Evolutionary conservation across 2,113 vertebrate genomes (phyloP), one percentile per base, ranked within the genome.

Genomic region (Crypturellus undulatus): DNA sequence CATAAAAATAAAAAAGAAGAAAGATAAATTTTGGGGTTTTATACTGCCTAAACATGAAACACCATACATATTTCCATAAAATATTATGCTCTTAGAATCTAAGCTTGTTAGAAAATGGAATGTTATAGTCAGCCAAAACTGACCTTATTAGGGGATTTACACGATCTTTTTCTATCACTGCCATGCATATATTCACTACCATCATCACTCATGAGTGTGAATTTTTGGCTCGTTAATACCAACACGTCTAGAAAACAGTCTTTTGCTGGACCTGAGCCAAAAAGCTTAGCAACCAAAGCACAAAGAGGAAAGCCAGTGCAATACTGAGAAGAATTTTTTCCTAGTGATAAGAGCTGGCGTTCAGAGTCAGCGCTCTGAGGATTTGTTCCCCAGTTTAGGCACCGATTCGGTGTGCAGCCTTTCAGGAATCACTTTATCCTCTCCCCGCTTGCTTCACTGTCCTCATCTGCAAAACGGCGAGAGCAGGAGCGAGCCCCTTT

Each of bases 211-310:
- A 0, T 81, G 62, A 79, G 40, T 20, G n/a, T 81, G 56, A n/a
- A 58, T 65, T 92, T 95, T 95, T 93, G 70, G 70, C 80, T 95
- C 54, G 54, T 87, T 59, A 84, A 38, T 73, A 73, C 8, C 58
- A 92, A 49, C 45, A 45, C 45, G 40, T 59, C 65, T 59, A 79
- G 69, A 87, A 94, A 87, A 81, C 73, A 94, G 45, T 63, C 14
- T 92, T 88, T 84, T 24, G 69, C 59, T 89, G 62, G 60, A 54
- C 54, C 49, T 81, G 69, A 94, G 70, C 92, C 88, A 90, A 84
- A 89, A 81, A 89, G 10, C 36, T 84, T 84, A 93, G 90, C 80
- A 96, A 90, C 42, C 92, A 69, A 93, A 95, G 34, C 65, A 79
- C 14, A 62, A 75, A 82, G 49, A 73, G 70, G 79, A 90, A 79